Conservation (phyloP, 2,113 vertebrate genomes). For the Cynopterus brachyotis region DNA sequence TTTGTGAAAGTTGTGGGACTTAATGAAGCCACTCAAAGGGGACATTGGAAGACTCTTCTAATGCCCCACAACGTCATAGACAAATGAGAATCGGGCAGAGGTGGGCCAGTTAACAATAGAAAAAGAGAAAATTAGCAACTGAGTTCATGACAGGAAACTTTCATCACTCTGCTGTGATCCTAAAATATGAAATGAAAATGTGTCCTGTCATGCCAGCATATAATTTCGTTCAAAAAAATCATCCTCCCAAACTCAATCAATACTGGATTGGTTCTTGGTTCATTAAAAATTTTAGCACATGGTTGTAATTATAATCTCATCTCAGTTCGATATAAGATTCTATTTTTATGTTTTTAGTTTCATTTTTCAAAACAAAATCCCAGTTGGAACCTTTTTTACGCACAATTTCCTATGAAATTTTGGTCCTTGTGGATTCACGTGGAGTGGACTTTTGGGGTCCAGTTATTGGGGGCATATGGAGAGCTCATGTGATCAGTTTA, state of each 20-base stretch:
- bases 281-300: neutral
- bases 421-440: neutral
- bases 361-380: constrained; percentile 8
- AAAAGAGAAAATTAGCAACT: neutral
- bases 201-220: neutral
- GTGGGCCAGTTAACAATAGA: neutral
- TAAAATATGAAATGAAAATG: neutral
- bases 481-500: neutral
- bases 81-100: neutral
- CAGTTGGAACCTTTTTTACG: neutral
- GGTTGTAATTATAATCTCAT: neutral
- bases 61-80: neutral
- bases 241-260: too few species aligned
- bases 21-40: neutral
- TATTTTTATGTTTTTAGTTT: neutral
- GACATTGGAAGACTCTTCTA: neutral
- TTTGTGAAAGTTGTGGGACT: neutral
- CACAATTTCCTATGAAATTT: neutral
- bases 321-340: neutral
- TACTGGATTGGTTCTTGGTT: neutral
- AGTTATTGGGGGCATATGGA: neutral
- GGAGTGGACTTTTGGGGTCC: neutral
- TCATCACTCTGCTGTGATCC: too few species aligned
- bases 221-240: neutral
- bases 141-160: neutral